Percentiles rank a stretch among this genome's conserved stretches.
These are phyloP conservation scores for Camponotus vicinus DNA, from an alignment of 1,140 invertebrate genomes.

Conservation along the genomic window DNA sequence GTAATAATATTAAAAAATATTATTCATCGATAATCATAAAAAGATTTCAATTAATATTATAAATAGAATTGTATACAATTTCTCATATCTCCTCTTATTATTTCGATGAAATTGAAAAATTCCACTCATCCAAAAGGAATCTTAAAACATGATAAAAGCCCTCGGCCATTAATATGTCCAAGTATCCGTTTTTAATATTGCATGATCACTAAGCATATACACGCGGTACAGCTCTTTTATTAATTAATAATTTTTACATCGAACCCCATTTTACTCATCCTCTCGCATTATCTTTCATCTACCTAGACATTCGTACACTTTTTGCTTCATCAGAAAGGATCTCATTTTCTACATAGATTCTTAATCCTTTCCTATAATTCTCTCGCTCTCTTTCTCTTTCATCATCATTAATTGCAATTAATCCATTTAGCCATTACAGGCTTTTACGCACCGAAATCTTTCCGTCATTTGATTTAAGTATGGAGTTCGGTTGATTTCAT, in stretches of 20 bases:
- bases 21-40: background rate
- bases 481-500: conserved; percentile 32
- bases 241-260: conserved; percentile 45
- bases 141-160: background rate
- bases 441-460: conserved; percentile 51
- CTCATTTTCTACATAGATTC: conserved; percentile 5
- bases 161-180: background rate
- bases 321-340: conserved; percentile 21
- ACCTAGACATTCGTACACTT: background rate
- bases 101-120: conserved; percentile 6
- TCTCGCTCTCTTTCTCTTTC: background rate
- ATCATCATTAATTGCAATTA: conserved; percentile 47
- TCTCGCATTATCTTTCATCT: background rate
- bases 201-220: background rate
- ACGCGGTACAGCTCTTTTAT: background rate
- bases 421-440: conserved; percentile 57
- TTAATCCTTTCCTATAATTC: conserved; percentile 1
- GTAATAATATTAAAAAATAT: background rate
- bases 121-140: conserved; percentile 4
- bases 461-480: conserved; percentile 60
- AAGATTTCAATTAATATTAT: background rate
- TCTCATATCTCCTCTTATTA: background rate
- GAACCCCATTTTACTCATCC: background rate
- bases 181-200: conserved; percentile 23
- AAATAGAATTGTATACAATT: conserved; percentile 1